These are phyloP conservation scores for Lasioglossum malachurum DNA, from an alignment of 2,888 invertebrate genomes.

Conservation along the genomic window DNA sequence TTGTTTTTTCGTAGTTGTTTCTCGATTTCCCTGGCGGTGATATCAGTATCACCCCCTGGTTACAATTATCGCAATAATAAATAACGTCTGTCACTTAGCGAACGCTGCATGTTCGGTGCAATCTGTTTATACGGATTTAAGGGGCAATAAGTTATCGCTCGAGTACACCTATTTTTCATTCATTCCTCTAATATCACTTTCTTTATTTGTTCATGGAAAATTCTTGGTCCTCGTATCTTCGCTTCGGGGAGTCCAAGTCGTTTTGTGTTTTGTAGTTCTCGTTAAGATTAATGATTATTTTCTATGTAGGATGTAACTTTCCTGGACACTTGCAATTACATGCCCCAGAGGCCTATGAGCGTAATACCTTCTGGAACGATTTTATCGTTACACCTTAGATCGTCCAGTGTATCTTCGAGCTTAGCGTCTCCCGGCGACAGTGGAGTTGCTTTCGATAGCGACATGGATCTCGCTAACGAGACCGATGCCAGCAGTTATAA, in stretches of 20 bases:
- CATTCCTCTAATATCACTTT: conserved; percentile 37
- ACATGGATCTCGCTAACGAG: conserved; percentile 83
- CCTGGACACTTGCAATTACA: conserved; percentile 83
- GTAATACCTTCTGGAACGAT: conserved; percentile 83
- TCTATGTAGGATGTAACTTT: conserved; percentile 82
- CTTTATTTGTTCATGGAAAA: conserved; percentile 56
- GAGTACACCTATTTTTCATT: conserved; percentile 64
- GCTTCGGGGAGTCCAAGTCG: neutral
- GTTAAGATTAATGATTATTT: conserved; percentile 6
- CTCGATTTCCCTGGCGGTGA: conserved; percentile 57
- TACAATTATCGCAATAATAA: conserved; percentile 81
- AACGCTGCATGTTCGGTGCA: conserved; percentile 67
- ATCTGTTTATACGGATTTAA: conserved; percentile 70
- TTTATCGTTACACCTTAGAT: conserved; percentile 81
- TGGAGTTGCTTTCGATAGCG: conserved; percentile 86
- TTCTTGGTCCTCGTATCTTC: conserved; percentile 27
- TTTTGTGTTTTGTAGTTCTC: neutral
- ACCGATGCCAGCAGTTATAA: conserved; percentile 83
- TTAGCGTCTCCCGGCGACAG: conserved; percentile 91
- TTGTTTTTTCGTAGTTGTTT: conserved; percentile 56
- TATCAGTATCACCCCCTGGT: conserved; percentile 82
- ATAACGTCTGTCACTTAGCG: conserved; percentile 75
- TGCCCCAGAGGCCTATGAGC: conserved; percentile 84
- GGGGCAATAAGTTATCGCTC: conserved; percentile 77
- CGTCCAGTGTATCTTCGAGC: conserved; percentile 84